Base-by-base conservation (phyloP, 2,113 vertebrate genomes). In the Otis tarda region DNA sequence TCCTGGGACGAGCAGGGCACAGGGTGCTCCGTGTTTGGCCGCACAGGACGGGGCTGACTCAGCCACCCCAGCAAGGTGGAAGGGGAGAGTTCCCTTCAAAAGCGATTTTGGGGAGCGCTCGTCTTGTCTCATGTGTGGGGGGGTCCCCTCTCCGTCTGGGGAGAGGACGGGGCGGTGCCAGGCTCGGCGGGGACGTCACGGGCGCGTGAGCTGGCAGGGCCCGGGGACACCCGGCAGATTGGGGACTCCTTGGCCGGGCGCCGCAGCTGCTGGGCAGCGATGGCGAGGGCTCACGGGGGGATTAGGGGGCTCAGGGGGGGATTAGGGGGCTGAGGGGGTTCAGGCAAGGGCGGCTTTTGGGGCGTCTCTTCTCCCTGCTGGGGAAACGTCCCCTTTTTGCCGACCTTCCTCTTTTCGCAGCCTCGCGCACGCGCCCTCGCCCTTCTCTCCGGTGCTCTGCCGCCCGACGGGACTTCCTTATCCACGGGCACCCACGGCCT, bases 361-460 rank as follows among this genome's bases (percentile, higher is more conserved):
- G 52, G 18, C 0, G 2, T 63, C 52, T 69, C 67, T 73, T 71
- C 53, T 73, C 37, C 39, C 27, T 31, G 68, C 53, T 87, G 63
- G 67, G 30, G 74, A 93, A 93, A 93, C 8, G 70, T 93, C 90
- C 82, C 59, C 39, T 88, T 73, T 76, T 35, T 71, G 79, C 43
- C 31, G 4, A 37, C 88, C 96, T 97, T 97, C 96, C 96, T 97
- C 94, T 92, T 96, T 97, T 57, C 8, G 5, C 75, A 50, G 79
- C 83, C 67, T 73, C 5, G 1, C 23, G 16, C 2, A 3, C 27
- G 11, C 9, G 3, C 73, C 81, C 74, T 70, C 15, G 7, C 80
- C 71, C 77, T 70, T 61, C 84, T 82, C 83, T 64, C 57, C 1
- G 0, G 37, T 14, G 89, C 89, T 82, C 88, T 2, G 2, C 31